Percentiles rank a stretch among this genome's conserved stretches.
Evolutionary conservation across 2,888 invertebrate genomes (phyloP).

Genomic region (Xanthorhoe spadicearia): DNA sequence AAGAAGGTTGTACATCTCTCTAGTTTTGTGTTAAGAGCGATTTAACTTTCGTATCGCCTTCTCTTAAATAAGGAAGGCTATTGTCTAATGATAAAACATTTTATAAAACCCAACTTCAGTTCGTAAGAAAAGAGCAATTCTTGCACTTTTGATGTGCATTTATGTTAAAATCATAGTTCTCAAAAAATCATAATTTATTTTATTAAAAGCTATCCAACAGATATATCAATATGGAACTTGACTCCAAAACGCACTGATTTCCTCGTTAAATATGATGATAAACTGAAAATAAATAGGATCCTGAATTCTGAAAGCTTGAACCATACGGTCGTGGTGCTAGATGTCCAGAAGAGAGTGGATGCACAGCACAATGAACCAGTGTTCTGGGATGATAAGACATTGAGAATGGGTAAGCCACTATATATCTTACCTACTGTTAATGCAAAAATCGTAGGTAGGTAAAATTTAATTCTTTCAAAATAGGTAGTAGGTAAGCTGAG

Average conservation of each 20-base stretch:
- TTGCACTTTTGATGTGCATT: no score
- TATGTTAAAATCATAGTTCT: no score
- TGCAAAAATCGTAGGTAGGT: no score
- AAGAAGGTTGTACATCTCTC: constrained; percentile 45
- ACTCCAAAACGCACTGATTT: constrained; percentile 48
- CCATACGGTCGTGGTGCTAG: constrained; percentile 51
- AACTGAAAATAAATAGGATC: constrained; percentile 45
- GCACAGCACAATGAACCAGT: constrained; percentile 26
- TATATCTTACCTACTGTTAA: no score
- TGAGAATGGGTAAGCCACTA: constrained; percentile 49
- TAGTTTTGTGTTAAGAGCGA: neutral
- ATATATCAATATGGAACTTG: constrained; percentile 55
- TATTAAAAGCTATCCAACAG: constrained; percentile 37
- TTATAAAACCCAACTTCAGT: no score
- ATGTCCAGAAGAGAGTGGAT: constrained; percentile 53
- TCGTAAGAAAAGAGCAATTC: no score
- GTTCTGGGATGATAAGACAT: constrained; percentile 49
- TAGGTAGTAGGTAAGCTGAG: no score
- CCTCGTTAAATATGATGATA: constrained; percentile 46
- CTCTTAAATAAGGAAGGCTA: no score
- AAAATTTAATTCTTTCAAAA: no score
- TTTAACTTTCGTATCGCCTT: no score
- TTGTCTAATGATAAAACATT: no score
- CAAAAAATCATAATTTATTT: no score
- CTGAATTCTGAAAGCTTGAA: constrained; percentile 43